A percentile compares a stretch with the other conserved stretches of the same genome.
These are phyloP conservation scores for Cladorhizidae sp. DNA, from an alignment of 37 sponge, comb jelly and placozoan species.

Conservation along the genomic window DNA sequence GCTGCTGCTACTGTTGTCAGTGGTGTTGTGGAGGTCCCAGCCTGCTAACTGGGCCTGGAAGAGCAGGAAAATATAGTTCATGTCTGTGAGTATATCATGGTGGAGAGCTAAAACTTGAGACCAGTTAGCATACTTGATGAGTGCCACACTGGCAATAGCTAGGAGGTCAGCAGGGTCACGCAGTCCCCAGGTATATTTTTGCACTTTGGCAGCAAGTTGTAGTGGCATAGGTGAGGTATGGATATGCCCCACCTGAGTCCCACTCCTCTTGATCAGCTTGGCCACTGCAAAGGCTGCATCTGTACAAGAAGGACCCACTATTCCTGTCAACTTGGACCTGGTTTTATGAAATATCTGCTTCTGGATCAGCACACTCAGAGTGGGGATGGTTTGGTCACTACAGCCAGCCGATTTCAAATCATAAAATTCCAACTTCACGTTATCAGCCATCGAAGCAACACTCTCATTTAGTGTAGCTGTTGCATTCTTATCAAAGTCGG, in stretches of 20 bases:
- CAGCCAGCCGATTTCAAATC: neutral
- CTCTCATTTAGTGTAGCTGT: too few species aligned
- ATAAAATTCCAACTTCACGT: neutral
- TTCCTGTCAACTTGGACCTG: neutral
- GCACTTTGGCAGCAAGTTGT: neutral
- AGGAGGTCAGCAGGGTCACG: neutral
- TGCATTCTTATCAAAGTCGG: neutral
- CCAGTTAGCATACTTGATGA: neutral
- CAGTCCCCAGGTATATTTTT: neutral
- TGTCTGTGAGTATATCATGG: neutral
- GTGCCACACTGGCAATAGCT: neutral
- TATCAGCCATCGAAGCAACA: neutral
- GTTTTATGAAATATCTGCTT: neutral
- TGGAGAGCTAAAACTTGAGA: neutral
- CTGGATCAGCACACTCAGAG: neutral
- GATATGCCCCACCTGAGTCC: neutral
- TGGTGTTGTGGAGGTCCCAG: too few species aligned
- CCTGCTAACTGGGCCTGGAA: neutral
- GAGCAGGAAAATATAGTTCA: neutral
- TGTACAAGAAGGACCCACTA: neutral
- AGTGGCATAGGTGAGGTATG: neutral
- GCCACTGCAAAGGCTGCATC: neutral
- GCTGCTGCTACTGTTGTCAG: neutral
- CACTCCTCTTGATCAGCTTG: neutral
- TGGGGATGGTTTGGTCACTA: neutral